phyloP scores from a whole-genome alignment of 2,888 invertebrate species.

The Drosophila differens region DNA sequence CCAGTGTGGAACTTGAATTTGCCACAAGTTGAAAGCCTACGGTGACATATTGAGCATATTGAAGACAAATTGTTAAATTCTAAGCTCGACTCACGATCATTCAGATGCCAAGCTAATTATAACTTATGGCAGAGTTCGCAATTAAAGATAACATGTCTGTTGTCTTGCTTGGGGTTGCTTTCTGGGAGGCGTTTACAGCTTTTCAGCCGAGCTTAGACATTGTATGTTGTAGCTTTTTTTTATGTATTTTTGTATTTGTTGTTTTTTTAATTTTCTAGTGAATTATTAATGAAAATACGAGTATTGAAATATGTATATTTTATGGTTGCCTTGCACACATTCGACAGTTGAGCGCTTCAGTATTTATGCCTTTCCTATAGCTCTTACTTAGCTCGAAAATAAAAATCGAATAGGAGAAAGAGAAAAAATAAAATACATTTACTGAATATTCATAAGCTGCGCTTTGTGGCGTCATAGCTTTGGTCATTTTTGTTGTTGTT shows the following conservation, averaged over 20 bases:
- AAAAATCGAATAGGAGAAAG: slow-evolving; percentile 23
- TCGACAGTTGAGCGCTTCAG: slow-evolving; percentile 67
- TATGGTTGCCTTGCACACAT: slow-evolving; percentile 67
- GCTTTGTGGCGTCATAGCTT: slow-evolving; percentile 71
- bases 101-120: slow-evolving; percentile 43
- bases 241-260: slow-evolving; percentile 6
- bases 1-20: slow-evolving; percentile 6
- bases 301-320: slow-evolving; percentile 75
- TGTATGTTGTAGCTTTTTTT: slow-evolving; percentile 20
- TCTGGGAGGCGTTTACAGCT: slow-evolving; percentile 62
- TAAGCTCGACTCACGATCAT: slow-evolving; percentile 36
- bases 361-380: slow-evolving; percentile 68
- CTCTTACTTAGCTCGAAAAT: slow-evolving; percentile 48
- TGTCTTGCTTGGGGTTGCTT: neutral
- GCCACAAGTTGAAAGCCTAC: neutral
- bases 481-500: slow-evolving; percentile 8
- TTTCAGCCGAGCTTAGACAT: slow-evolving; percentile 18
- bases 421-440: slow-evolving; percentile 27
- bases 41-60: slow-evolving; percentile 29
- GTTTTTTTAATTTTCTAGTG: slow-evolving; percentile 61
- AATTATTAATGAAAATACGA: slow-evolving; percentile 73
- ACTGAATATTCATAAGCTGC: slow-evolving; percentile 75
- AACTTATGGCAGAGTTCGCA: slow-evolving; percentile 47
- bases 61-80: slow-evolving; percentile 41
- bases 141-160: slow-evolving; percentile 47